A percentile compares a stretch with the other conserved stretches of the same genome.
Evolutionary conservation across 2,888 invertebrate genomes (phyloP).

Genomic region (Cryptosula pallasiana): DNA sequence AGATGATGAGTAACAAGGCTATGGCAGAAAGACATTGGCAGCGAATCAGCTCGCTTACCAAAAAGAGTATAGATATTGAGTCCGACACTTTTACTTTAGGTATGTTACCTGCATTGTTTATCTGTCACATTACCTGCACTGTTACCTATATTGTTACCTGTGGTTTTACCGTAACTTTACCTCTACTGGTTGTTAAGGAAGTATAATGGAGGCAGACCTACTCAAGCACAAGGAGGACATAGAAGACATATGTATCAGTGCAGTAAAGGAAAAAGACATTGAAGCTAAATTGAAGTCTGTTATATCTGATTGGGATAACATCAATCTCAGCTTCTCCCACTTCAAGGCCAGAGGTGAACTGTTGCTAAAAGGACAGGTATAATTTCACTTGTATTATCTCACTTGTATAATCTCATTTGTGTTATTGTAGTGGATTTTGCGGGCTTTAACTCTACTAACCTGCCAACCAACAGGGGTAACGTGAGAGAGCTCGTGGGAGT

Average conservation of each 20-base stretch:
- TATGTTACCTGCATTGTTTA: too few species aligned
- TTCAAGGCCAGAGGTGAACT: slow-evolving; percentile 81
- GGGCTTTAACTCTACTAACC: too few species aligned
- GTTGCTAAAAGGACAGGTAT: slow-evolving; percentile 63
- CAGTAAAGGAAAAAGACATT: slow-evolving; percentile 83
- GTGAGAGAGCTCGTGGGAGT: too few species aligned
- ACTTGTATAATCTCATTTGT: too few species aligned
- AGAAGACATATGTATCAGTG: slow-evolving; percentile 84
- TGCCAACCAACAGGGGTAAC: too few species aligned
- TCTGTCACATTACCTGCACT: too few species aligned
- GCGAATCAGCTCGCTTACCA: slow-evolving; percentile 60
- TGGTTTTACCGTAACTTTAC: too few species aligned
- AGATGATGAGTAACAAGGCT: slow-evolving; percentile 80
- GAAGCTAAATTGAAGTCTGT: slow-evolving; percentile 80
- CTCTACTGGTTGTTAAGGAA: slow-evolving; percentile 10
- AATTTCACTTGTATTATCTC: too few species aligned
- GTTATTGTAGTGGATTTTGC: too few species aligned
- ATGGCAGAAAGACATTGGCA: slow-evolving; percentile 79
- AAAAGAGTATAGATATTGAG: slow-evolving; percentile 68
- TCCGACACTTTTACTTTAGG: slow-evolving; percentile 70
- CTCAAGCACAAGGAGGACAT: slow-evolving; percentile 78
- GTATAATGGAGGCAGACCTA: slow-evolving; percentile 76
- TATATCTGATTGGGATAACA: slow-evolving; percentile 71
- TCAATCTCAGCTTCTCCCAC: slow-evolving; percentile 65
- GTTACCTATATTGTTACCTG: too few species aligned